Evolutionary conservation across 2,797 vertebrate species (phyloP), one percentile per base, ranked within the genome.

Genomic region (Lithobates sylvaticus): DNA sequence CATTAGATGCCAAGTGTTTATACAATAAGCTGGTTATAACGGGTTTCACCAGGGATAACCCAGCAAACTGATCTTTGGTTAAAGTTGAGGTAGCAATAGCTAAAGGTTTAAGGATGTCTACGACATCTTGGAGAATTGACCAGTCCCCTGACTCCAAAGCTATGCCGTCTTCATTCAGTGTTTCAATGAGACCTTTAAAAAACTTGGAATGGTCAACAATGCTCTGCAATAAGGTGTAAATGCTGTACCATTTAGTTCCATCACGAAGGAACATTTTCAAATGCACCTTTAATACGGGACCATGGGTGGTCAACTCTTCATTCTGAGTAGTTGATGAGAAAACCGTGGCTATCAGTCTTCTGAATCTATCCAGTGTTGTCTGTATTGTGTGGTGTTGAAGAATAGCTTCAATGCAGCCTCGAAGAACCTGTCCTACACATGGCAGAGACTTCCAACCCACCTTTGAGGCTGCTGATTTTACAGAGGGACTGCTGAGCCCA

Each of bases 31-130:
- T 93, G 0, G 92, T 95, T 65, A 95, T 92, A 39, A 96, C 93
- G 9, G 95, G 95, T 42, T 95, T 95, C 64, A 95, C 64, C 10
- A 95, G 91, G 8, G 94, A 95, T 39, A 96, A 89, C 0, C 93
- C 92, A 1, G 94, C 93, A 85, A 94, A 95, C 0, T 90, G 88
- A 78, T 95, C 94, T 82, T 93, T 93, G 88, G 95, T 92, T 6
- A 95, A 93, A 0, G 94, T 95, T 61, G 90, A 93, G 85, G 94
- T 95, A 0, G 95, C 94, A 71, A 96, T 93, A 0, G 94, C 93
- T 87, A 96, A 81, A 10, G 95, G 95, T 88, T 92, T 95, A 75
- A 95, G 92, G 10, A 95, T 93, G 18, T 88, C 88, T 81, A 91
- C 93, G 5, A 93, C 88, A 13, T 95, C 95, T 77, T 93, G 91